phyloP scores from a whole-genome alignment of 2,113 vertebrate genomes.

The Furnarius figulus region DNA sequence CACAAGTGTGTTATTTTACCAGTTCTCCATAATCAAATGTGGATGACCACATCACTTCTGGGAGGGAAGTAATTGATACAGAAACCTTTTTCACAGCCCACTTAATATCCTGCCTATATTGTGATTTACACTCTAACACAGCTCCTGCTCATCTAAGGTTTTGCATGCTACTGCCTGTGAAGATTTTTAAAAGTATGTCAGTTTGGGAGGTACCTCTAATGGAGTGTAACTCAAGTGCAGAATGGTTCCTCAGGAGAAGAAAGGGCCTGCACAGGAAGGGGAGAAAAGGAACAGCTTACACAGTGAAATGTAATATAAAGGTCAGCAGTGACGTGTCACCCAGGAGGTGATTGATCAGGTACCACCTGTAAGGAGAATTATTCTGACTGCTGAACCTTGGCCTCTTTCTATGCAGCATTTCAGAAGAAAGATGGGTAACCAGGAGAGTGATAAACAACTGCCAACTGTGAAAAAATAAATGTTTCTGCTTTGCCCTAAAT shows the following conservation, averaged over 20 bases:
- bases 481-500: neutral
- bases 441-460: neutral
- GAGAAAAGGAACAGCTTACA: neutral
- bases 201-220: neutral
- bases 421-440: neutral
- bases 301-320: neutral
- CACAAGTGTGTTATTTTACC: neutral
- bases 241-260: neutral
- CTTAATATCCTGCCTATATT: neutral
- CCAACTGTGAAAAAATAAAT: neutral
- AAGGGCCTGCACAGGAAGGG: neutral
- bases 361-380: constrained; percentile 42
- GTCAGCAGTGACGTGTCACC: neutral
- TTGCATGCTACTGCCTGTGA: neutral
- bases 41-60: neutral
- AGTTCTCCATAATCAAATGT: neutral
- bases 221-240: neutral
- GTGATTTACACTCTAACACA: neutral
- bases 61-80: neutral
- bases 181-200: neutral
- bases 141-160: neutral
- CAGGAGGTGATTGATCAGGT: neutral
- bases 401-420: neutral
- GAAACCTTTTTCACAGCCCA: neutral
- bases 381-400: neutral